Percentiles rank a stretch among this genome's conserved stretches.
These are phyloP conservation scores for Echinometra lucunter DNA, from an alignment of 53 echinoderm and acorn worm genomes.

Conservation along the genomic window DNA sequence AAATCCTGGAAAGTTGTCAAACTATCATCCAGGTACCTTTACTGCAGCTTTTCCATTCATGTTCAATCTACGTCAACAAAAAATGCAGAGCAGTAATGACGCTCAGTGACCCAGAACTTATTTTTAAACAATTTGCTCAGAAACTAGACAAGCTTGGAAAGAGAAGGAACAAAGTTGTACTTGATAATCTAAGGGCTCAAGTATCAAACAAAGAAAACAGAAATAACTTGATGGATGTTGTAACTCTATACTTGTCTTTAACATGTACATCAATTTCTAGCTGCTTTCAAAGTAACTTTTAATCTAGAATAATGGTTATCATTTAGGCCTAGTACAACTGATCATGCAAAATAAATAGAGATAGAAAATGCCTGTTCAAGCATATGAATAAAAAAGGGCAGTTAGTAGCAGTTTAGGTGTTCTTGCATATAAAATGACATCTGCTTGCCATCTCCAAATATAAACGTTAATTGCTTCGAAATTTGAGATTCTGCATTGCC, in stretches of 20 bases:
- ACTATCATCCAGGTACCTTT: not conserved
- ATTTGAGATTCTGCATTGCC: no score
- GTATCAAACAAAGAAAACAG: not conserved
- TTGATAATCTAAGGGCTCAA: not conserved
- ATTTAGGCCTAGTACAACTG: no score
- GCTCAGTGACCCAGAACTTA: not conserved
- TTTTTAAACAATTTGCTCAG: not conserved
- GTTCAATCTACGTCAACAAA: not conserved
- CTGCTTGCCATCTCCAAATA: no score
- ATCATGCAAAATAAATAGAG: no score
- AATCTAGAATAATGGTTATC: no score
- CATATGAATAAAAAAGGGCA: no score
- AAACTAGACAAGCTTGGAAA: not conserved
- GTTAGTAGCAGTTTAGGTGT: no score
- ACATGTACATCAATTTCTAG: no score
- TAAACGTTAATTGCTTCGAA: no score
- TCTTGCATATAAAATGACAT: no score
- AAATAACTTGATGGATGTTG: not conserved
- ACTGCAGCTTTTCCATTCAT: constrained; percentile 12
- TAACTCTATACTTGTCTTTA: not conserved
- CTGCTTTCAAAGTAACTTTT: no score
- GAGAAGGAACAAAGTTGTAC: not conserved
- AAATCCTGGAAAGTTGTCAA: not conserved
- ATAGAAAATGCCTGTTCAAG: no score
- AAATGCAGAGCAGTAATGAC: not conserved